phyloP scores from a whole-genome alignment of 2,888 invertebrate genomes.

The Caradrina clavipalpis region DNA sequence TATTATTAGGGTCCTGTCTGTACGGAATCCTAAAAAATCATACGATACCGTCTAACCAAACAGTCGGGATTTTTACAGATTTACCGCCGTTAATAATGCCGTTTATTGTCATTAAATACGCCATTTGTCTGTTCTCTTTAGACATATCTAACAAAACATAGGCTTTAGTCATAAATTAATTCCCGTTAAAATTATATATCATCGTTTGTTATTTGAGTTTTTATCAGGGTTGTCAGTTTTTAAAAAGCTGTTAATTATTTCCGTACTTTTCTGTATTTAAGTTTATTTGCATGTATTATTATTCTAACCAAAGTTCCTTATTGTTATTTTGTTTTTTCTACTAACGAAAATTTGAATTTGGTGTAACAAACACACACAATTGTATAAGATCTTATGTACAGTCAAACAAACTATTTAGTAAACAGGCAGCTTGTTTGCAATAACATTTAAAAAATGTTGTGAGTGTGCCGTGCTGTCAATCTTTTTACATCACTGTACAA shows the following conservation, averaged over 20 bases:
- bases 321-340: too few relatives aligned
- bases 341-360: too few relatives aligned
- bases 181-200: conserved; percentile 26
- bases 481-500: too few relatives aligned
- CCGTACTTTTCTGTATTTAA: too few relatives aligned
- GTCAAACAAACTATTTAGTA: too few relatives aligned
- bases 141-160: conserved; percentile 2
- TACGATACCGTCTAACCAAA: not conserved
- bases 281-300: too few relatives aligned
- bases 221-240: conserved; percentile 13
- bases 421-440: too few relatives aligned
- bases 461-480: too few relatives aligned
- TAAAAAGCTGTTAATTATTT: not conserved
- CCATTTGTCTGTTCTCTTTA: not conserved
- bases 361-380: too few relatives aligned
- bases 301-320: not conserved
- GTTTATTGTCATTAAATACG: conserved; percentile 20
- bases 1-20: too few relatives aligned
- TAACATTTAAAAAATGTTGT: too few relatives aligned
- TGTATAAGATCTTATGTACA: too few relatives aligned
- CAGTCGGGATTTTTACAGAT: not conserved
- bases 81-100: conserved; percentile 13
- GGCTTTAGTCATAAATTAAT: conserved; percentile 12
- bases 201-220: conserved; percentile 6
- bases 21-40: not conserved